Evolutionary conservation across 2,113 vertebrate species (phyloP).

Genomic region (Erinaceus europaeus): DNA sequence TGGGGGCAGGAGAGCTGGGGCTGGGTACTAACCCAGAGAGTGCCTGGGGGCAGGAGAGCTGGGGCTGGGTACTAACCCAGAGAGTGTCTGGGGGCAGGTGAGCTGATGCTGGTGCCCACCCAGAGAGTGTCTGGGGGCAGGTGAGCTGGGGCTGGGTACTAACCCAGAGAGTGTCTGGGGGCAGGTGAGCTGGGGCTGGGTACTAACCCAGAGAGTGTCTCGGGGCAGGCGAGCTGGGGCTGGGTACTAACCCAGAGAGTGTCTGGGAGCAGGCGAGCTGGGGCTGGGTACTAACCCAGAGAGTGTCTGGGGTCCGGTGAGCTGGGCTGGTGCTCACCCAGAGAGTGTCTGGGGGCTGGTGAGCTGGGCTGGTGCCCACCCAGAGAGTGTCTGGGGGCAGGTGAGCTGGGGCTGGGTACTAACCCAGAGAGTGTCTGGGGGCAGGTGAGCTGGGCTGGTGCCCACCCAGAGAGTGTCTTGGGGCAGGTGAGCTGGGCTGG

Average conservation of each 20-base stretch:
- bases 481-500: too few relatives aligned
- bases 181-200: too few relatives aligned
- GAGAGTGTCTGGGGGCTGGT: background rate
- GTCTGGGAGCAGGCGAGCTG: too few relatives aligned
- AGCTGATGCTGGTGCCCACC: slow-evolving; percentile 77
- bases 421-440: slow-evolving; percentile 89
- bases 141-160: background rate
- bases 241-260: slow-evolving; percentile 86
- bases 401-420: background rate
- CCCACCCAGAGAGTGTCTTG: slow-evolving; percentile 89
- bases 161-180: slow-evolving; percentile 89
- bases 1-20: too few relatives aligned
- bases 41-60: too few relatives aligned
- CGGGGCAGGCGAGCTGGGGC: too few relatives aligned
- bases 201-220: slow-evolving; percentile 90
- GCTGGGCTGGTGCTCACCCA: slow-evolving; percentile 80
- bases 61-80: slow-evolving; percentile 83
- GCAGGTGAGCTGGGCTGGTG: too few relatives aligned
- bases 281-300: slow-evolving; percentile 83
- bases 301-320: too few relatives aligned
- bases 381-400: slow-evolving; percentile 72
- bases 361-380: slow-evolving; percentile 77
- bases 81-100: too few relatives aligned
- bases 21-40: slow-evolving; percentile 85
- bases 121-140: slow-evolving; percentile 72